phyloP scores from a whole-genome alignment of 2,797 vertebrate genomes.

The Sciaenops ocellatus region DNA sequence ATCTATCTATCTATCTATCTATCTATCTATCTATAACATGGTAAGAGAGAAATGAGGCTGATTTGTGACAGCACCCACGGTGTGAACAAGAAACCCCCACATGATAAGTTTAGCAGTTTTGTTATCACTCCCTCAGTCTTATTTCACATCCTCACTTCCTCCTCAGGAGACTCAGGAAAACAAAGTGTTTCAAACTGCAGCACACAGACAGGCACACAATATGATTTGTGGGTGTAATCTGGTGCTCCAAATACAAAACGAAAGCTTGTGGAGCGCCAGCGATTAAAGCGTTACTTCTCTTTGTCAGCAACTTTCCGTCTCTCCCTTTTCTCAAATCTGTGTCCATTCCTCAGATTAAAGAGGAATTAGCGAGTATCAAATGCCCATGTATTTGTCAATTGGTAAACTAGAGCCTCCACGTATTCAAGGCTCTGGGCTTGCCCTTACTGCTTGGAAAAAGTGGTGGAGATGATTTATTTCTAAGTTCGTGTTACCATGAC shows the following conservation, averaged over 20 bases:
- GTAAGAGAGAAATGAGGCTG: too few relatives aligned
- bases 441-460: slow-evolving; percentile 57
- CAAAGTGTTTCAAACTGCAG: slow-evolving; percentile 24
- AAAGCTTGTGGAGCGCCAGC: slow-evolving; percentile 17
- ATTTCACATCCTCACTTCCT: too few relatives aligned
- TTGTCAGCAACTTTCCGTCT: slow-evolving; percentile 47
- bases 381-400: slow-evolving; percentile 46
- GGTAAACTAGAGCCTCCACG: slow-evolving; percentile 33
- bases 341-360: slow-evolving; percentile 49
- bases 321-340: slow-evolving; percentile 23
- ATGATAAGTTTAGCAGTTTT: not conserved
- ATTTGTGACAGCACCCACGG: not conserved
- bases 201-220: slow-evolving; percentile 26
- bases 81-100: not conserved
- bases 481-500: slow-evolving; percentile 73
- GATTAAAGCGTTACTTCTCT: slow-evolving; percentile 17
- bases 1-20: too few relatives aligned
- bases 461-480: slow-evolving; percentile 63
- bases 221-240: slow-evolving; percentile 28
- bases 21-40: too few relatives aligned
- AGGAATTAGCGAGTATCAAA: slow-evolving; percentile 54
- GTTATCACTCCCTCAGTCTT: not conserved
- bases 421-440: slow-evolving; percentile 43
- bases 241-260: not conserved
- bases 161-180: not conserved